These are phyloP conservation scores for Silvanus unidentatus DNA, from an alignment of 2,888 invertebrate species.

Conservation along the genomic window DNA sequence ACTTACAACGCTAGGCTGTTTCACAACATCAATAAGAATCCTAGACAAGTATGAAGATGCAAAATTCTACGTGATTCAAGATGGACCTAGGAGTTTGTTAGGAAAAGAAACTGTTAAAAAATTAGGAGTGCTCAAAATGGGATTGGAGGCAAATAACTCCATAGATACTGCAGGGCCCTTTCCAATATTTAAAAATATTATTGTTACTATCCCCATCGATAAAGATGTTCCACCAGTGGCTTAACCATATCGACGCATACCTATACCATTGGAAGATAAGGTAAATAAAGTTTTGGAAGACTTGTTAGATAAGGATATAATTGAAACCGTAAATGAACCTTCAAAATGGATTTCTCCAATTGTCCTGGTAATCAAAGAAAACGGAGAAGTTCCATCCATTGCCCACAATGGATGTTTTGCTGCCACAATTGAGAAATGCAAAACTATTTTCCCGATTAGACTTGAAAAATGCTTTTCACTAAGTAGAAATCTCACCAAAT, in stretches of 20 bases:
- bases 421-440: neutral
- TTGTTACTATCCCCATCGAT: slow-evolving; percentile 27
- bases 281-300: slow-evolving; percentile 25
- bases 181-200: slow-evolving; percentile 30
- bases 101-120: slow-evolving; percentile 18
- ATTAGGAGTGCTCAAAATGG: slow-evolving; percentile 21
- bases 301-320: slow-evolving; percentile 21
- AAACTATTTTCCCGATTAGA: neutral
- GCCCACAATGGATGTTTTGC: neutral
- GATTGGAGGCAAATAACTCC: slow-evolving; percentile 9
- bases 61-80: neutral
- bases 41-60: neutral
- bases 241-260: slow-evolving; percentile 26
- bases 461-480: neutral
- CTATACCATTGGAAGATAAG: slow-evolving; percentile 25
- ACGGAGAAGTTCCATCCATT: slow-evolving; percentile 11
- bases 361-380: slow-evolving; percentile 8
- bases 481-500: neutral
- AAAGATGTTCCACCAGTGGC: slow-evolving; percentile 26
- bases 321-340: neutral
- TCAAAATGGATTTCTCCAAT: neutral
- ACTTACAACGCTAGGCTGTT: neutral
- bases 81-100: slow-evolving; percentile 4
- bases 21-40: neutral
- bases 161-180: slow-evolving; percentile 9